A percentile compares a stretch with the other conserved stretches of the same genome.
Evolutionary conservation across 2,113 vertebrate species (phyloP).

Genomic region (Halichoeres trimaculatus): DNA sequence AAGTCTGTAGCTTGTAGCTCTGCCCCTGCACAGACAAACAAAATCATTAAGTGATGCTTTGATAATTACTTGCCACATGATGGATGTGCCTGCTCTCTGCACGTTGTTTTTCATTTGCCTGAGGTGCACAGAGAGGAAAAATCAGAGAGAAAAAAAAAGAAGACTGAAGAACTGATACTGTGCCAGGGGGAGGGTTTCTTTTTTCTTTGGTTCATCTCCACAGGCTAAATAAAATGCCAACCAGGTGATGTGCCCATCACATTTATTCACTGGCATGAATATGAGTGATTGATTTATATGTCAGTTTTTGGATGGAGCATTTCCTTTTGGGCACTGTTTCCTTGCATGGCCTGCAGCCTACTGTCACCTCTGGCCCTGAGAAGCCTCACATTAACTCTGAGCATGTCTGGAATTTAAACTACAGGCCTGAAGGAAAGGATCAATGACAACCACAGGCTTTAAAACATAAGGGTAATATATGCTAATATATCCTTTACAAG

Average conservation of each 20-base stretch:
- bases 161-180: neutral
- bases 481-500: neutral
- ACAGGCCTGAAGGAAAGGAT: conserved; percentile 24
- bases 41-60: neutral
- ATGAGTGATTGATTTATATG: neutral
- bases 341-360: conserved; percentile 8
- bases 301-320: conserved; percentile 13
- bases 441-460: conserved; percentile 17
- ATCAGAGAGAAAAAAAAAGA: neutral
- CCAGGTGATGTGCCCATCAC: neutral
- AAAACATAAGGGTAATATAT: neutral
- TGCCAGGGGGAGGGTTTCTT: neutral
- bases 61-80: neutral
- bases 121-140: neutral
- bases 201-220: conserved; percentile 2
- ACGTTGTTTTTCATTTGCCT: neutral
- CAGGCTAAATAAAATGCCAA: neutral
- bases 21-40: neutral
- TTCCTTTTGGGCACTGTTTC: conserved; percentile 8
- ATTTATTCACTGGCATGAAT: conserved; percentile 20
- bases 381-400: conserved; percentile 38
- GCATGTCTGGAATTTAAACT: conserved; percentile 44
- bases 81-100: neutral
- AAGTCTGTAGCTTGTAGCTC: neutral
- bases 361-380: conserved; percentile 18